A percentile compares a stretch with the other conserved stretches of the same genome.
Evolutionary conservation across 2,888 invertebrate genomes (phyloP).

Genomic region (Cerastis leucographa): DNA sequence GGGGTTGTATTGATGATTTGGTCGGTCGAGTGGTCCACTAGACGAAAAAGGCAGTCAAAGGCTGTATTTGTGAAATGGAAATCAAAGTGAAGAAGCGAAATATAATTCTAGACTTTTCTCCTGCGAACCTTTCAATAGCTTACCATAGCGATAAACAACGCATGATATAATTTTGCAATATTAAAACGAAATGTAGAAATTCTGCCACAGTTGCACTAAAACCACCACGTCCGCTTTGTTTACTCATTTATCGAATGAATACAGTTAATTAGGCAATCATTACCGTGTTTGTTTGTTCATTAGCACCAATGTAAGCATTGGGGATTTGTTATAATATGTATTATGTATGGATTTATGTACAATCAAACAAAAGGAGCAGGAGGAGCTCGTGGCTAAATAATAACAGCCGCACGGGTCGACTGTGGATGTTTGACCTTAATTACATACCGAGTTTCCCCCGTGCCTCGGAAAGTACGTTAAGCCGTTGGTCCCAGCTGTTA

Average conservation of each 20-base stretch:
- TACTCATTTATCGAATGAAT: conserved; percentile 36
- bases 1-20: no score
- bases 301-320: conserved; percentile 7
- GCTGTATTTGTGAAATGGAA: background rate
- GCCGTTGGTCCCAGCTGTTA: no score
- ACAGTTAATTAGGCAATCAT: conserved; percentile 61
- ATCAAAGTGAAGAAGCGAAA: background rate
- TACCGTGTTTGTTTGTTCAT: conserved; percentile 52
- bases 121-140: background rate
- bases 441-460: no score
- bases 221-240: conserved; percentile 18
- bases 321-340: background rate
- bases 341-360: background rate
- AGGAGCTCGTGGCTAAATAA: no score
- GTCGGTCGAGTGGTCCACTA: no score
- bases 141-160: background rate
- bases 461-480: no score
- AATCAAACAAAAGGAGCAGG: no score
- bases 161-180: background rate
- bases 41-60: no score
- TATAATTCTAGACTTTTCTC: background rate
- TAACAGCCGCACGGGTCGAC: no score
- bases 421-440: no score
- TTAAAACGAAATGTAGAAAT: conserved; percentile 5
- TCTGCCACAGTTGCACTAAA: conserved; percentile 12